Conservation (phyloP, 2,888 invertebrate species). For the Phortica magna region DNA sequence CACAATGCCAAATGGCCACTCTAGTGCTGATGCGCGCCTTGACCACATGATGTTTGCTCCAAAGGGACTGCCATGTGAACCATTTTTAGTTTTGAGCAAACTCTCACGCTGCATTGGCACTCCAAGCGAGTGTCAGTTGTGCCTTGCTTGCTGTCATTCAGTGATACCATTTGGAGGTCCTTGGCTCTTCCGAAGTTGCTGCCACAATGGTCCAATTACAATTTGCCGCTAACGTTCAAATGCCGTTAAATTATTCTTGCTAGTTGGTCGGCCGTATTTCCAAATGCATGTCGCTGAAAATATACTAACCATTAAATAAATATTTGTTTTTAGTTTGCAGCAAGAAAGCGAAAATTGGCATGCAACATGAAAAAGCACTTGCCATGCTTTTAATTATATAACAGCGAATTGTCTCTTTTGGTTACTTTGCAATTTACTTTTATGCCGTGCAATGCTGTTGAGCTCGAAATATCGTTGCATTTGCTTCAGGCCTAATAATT, state of each 20-base stretch:
- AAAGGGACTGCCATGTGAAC: slow-evolving; percentile 65
- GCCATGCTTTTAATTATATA: not conserved
- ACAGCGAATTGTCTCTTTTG: not conserved
- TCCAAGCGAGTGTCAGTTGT: not conserved
- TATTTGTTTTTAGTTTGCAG: too few relatives aligned
- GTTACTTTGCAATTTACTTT: too few relatives aligned
- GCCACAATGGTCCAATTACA: not conserved
- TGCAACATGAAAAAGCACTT: slow-evolving; percentile 48
- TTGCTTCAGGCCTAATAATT: not conserved
- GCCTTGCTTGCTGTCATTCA: too few relatives aligned
- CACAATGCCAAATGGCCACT: too few relatives aligned
- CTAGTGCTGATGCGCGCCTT: slow-evolving; percentile 32
- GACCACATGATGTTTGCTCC: slow-evolving; percentile 65
- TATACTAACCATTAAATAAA: slow-evolving; percentile 37
- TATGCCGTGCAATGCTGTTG: too few relatives aligned
- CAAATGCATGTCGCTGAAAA: not conserved
- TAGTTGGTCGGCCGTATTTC: not conserved
- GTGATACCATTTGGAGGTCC: too few relatives aligned
- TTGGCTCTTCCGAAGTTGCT: not conserved
- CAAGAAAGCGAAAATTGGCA: too few relatives aligned
- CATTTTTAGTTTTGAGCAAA: not conserved
- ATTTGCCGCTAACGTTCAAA: not conserved
- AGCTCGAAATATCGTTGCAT: too few relatives aligned
- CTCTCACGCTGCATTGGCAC: not conserved
- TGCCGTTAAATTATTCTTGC: not conserved